phyloP scores from a whole-genome alignment of 1,140 invertebrate genomes.

The Samia ricini region DNA sequence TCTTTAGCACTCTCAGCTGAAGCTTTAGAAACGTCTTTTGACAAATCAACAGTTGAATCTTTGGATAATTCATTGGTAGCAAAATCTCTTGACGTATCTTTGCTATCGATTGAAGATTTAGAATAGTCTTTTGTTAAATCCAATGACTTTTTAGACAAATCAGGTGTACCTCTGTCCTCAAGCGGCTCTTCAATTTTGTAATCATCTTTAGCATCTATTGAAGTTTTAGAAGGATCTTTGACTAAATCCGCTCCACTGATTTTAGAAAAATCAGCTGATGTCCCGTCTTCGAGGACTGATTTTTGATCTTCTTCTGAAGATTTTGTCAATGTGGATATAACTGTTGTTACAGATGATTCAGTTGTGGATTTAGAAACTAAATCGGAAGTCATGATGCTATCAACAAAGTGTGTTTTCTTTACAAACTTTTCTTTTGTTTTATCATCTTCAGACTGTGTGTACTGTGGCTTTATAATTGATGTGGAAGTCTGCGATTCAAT shows the following conservation, averaged over 20 bases:
- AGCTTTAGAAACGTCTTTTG: conserved; percentile 67
- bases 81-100: conserved; percentile 72
- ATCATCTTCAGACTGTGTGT: conserved; percentile 27
- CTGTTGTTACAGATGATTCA: conserved; percentile 68
- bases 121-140: conserved; percentile 72
- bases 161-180: conserved; percentile 63
- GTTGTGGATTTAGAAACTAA: conserved; percentile 69
- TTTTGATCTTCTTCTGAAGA: conserved; percentile 70
- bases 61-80: conserved; percentile 72
- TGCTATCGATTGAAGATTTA: conserved; percentile 72
- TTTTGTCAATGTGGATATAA: conserved; percentile 66
- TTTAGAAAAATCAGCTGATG: conserved; percentile 68
- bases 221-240: conserved; percentile 68
- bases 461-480: conserved; percentile 25
- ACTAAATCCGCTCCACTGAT: conserved; percentile 66
- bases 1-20: conserved; percentile 71
- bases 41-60: conserved; percentile 68
- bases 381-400: conserved; percentile 54
- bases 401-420: conserved; percentile 58
- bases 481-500: conserved; percentile 5
- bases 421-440: conserved; percentile 36
- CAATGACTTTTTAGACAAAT: conserved; percentile 69
- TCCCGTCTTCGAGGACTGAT: conserved; percentile 65
- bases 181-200: conserved; percentile 53
- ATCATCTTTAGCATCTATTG: conserved; percentile 64